These are phyloP conservation scores for Tortrix viridana DNA, from an alignment of 2,888 invertebrate genomes.

Conservation along the genomic window DNA sequence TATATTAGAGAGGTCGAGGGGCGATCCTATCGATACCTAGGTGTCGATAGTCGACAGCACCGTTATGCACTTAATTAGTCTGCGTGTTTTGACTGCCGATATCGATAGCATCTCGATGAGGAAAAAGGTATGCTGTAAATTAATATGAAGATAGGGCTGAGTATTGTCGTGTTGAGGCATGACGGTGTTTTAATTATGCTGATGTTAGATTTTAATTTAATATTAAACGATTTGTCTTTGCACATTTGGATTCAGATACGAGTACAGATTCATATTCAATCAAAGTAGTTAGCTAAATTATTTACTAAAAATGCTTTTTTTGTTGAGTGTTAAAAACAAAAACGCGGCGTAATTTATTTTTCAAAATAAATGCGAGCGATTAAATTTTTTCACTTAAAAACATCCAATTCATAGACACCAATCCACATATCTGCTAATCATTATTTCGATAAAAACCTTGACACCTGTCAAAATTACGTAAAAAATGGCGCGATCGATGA, in stretches of 20 bases:
- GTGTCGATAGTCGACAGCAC: slow-evolving; percentile 51
- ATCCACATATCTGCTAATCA: no score
- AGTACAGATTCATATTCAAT: no score
- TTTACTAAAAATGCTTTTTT: no score
- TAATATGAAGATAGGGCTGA: slow-evolving; percentile 24
- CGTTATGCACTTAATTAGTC: slow-evolving; percentile 42
- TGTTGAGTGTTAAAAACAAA: neutral
- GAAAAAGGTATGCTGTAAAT: slow-evolving; percentile 24
- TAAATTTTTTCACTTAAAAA: no score
- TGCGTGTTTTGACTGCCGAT: slow-evolving; percentile 40
- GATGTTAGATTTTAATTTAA: no score
- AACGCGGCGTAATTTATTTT: neutral
- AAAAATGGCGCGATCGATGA: neutral
- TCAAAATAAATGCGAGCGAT: neutral
- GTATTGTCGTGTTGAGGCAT: no score
- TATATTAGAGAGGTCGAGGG: slow-evolving; percentile 40
- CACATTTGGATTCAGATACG: no score
- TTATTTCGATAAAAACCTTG: neutral
- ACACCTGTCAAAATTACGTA: neutral
- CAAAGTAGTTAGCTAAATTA: no score
- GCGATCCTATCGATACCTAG: slow-evolving; percentile 53
- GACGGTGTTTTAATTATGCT: no score
- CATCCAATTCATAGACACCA: no score
- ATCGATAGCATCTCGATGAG: slow-evolving; percentile 25
- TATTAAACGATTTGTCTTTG: no score